Base-by-base conservation (phyloP, 2,888 invertebrate genomes). In the Phlogophora meticulosa region DNA sequence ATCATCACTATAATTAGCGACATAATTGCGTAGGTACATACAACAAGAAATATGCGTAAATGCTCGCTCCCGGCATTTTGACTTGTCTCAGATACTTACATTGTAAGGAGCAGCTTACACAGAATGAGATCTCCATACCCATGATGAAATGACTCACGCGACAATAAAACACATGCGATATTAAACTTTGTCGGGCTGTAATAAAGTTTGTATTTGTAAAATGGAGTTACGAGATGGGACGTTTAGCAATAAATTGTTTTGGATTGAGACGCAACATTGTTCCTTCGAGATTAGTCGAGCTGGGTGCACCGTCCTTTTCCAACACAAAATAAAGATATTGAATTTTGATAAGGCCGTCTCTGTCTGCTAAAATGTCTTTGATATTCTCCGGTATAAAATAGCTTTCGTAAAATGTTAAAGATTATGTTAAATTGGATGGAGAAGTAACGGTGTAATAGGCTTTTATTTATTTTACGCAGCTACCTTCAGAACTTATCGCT, bases 251-350 rank as follows among this genome's bases (percentile, higher is more conserved):
- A 83, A 81, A 85, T 85, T 87, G 82, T 88, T 90, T 90, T 88
- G 87, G 84, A 92, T 93, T 92, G 91, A 93, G 92, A 88, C 87
- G 91, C 93, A 91, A 94, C 94, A 91, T 92, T 94, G 94, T 94
- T 91, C 84, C 88, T 88, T 91, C 90, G 87, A 93, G 92, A 94
- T 94, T 93, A 93, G 90, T 91, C 80, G 86, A 85, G 91, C 86
- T 87, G 88, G 90, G 89, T 90, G 88, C 91, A 90, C 88, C 88
- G 89, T 94, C 93, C 92, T 91, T 91, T 90, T 92, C 93, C 88
- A 89, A 88, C 91, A 87, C 90, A 90, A 92, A 85, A 93, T 94
- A 93, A 93, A 94, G 93, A 93, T 94, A 94, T 94, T 92, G 93
- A 93, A 93, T 92, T 91, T 91, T 89, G 93, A 94, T 94, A 94